Evolutionary conservation across 2,888 invertebrate species (phyloP), one percentile per base, ranked within the genome.

Genomic region (Cylindroiulus punctatus): DNA sequence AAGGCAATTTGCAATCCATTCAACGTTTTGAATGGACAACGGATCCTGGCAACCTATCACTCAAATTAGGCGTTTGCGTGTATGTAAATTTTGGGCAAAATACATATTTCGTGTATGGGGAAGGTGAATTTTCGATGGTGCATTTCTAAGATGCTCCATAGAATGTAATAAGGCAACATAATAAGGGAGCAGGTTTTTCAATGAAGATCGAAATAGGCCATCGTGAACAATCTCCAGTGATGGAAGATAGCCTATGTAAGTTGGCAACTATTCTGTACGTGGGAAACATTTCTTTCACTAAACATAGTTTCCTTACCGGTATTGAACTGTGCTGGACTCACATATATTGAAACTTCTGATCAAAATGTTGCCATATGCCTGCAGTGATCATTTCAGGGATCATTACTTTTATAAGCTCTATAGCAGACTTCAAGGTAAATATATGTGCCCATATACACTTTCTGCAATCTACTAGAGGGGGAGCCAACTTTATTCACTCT

Each of bases 321-420:
- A 32, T 76, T 76, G 76, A 76, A 76, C 76, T 17, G 30, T 17
- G 76, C 14, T 65, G 26, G 30, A n/a, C 1, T 30, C 76, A 10
- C 32, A 17, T 30, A 17, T 32, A 76, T 76, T 76, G 76, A 76
- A 76, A 26, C 30, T 76, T 76, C 26, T 76, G 76, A 76, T 76
- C 76, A 32, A 76, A 76, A 76, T 76, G 30, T 76, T 76, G 12
- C 76, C 30, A 17, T 76, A 30, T 76, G 30, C 30, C 76, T 76
- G 30, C 76, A 30, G 76, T 76, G 76, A 76, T 76, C 76, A 76
- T 76, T 76, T 76, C 76, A 76, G 76, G 76, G 76, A 76, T 76
- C 76, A 76, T 76, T 76, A 76, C 76, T 26, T 76, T 76, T 30
- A 76, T 30, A 76, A 76, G 26, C 76, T 76, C 76, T 32, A 17